Conservation (phyloP, 1,140 invertebrate species). For the Drosophila pachea region DNA sequence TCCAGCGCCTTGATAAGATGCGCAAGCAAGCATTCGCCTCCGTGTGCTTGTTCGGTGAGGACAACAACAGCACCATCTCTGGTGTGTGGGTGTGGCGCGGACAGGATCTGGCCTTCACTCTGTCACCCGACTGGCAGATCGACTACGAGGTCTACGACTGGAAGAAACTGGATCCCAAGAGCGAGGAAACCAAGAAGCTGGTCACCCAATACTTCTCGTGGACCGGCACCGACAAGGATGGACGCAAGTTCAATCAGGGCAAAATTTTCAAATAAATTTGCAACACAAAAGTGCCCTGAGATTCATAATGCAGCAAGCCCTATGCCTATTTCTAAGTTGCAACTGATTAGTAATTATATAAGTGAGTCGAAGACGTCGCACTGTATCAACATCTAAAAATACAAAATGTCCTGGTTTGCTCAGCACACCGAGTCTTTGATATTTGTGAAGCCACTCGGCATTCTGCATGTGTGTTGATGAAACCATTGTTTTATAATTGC, state of each 20-base stretch:
- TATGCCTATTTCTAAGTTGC: slow-evolving; percentile 58
- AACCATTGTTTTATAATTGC: slow-evolving; percentile 53
- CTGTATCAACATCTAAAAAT: slow-evolving; percentile 28
- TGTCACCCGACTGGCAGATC: slow-evolving; percentile 95
- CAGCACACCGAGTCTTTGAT: slow-evolving; percentile 39
- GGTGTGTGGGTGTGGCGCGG: slow-evolving; percentile 99
- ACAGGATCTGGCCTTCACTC: slow-evolving; percentile 93
- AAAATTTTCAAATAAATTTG: slow-evolving; percentile 98
- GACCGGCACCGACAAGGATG: slow-evolving; percentile 91
- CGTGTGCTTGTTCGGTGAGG: slow-evolving; percentile 94
- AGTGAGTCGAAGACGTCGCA: slow-evolving; percentile 45
- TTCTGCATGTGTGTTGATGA: slow-evolving; percentile 50
- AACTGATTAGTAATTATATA: slow-evolving; percentile 59
- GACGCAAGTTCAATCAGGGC: slow-evolving; percentile 97
- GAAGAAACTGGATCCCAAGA: slow-evolving; percentile 94
- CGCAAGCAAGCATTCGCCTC: slow-evolving; percentile 97
- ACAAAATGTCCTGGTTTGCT: slow-evolving; percentile 32
- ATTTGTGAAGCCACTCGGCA: slow-evolving; percentile 24
- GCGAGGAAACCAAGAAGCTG: slow-evolving; percentile 91
- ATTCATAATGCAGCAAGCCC: slow-evolving; percentile 49
- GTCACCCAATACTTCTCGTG: slow-evolving; percentile 96
- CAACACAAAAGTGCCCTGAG: slow-evolving; percentile 43
- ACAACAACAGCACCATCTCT: slow-evolving; percentile 95
- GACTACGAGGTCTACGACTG: slow-evolving; percentile 98
- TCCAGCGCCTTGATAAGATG: slow-evolving; percentile 98